A percentile compares a stretch with the other conserved stretches of the same genome.
phyloP scores from a whole-genome alignment of 2,797 vertebrate genomes.

The Rousettus madagascariensis region DNA sequence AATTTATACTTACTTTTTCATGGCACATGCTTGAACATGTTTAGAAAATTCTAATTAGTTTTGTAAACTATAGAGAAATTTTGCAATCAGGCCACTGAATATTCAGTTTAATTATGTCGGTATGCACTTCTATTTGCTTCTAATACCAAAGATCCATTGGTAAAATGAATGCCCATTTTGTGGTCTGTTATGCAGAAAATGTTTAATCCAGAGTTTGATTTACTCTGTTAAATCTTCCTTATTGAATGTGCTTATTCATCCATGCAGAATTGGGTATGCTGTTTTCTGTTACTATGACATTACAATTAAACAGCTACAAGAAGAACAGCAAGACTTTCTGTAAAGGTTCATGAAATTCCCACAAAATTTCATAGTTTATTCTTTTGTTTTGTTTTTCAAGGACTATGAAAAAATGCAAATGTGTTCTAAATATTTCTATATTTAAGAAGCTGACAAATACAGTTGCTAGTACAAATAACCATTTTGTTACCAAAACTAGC shows the following conservation, averaged over 20 bases:
- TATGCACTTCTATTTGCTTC: slow-evolving; percentile 84
- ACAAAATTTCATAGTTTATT: slow-evolving; percentile 79
- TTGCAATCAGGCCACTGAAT: slow-evolving; percentile 79
- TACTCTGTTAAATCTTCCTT: slow-evolving; percentile 87
- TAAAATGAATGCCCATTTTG: slow-evolving; percentile 87
- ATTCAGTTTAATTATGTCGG: slow-evolving; percentile 83
- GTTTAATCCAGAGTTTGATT: slow-evolving; percentile 88
- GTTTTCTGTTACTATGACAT: slow-evolving; percentile 87
- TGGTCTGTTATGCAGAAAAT: slow-evolving; percentile 89
- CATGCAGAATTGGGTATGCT: slow-evolving; percentile 85
- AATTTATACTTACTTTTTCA: slow-evolving; percentile 45
- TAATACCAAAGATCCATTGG: slow-evolving; percentile 82
- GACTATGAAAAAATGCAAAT: slow-evolving; percentile 57
- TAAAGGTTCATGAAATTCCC: slow-evolving; percentile 81
- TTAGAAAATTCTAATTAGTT: slow-evolving; percentile 79
- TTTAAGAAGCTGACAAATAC: slow-evolving; percentile 61
- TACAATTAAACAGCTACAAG: slow-evolving; percentile 85
- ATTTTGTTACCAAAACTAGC: slow-evolving; percentile 74
- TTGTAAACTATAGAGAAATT: slow-evolving; percentile 79
- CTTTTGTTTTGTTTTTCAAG: slow-evolving; percentile 57
- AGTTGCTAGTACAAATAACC: slow-evolving; percentile 71
- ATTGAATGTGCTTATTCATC: slow-evolving; percentile 87
- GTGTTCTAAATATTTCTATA: slow-evolving; percentile 51
- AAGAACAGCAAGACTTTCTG: slow-evolving; percentile 82
- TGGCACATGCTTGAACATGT: slow-evolving; percentile 51